Base-by-base conservation (phyloP, 2,797 vertebrate species). In the Varecia variegata region DNA sequence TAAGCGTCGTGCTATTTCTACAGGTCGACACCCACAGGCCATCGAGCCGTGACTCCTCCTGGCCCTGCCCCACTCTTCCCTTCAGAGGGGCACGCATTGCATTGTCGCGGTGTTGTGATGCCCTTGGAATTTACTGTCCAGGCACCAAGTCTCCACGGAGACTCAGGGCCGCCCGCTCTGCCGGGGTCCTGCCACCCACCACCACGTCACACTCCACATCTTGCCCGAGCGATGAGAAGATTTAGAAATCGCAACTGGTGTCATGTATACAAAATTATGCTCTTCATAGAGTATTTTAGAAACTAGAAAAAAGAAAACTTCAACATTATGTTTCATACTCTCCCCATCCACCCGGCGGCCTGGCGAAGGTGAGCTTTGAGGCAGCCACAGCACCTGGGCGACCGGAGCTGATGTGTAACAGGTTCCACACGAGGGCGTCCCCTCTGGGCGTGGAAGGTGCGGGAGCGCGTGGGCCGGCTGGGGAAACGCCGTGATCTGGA, bases 101-200 rank as follows among this genome's bases (percentile, higher is more conserved):
- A 17, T 62, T 58, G 10, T 35, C 15, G 11, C 1, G n/a, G 9
- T 12, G 4, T 56, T 1, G 0, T 9, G 71, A 21, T 40, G 30
- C 8, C 54, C 32, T 56, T 65, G 38, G 35, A 47, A 9, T 74
- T 50, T 11, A 12, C 21, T 62, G 4, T 5, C 12, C 5, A 6
- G 23, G 21, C 5, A 5, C 80, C 58, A 17, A 52, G 18, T 32
- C 50, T 47, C 65, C 38, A 0, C 3, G 1, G 7, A 45, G 77
- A 62, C 35, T 38, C 45, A 10, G 6, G 68, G 11, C 14, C 0
- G 0, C 2, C 52, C 54, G 9, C 11, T 0, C 6, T 2, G 2
- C 10, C 35, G 8, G 14, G 35, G 7, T 32, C 47, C 27, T 54
- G 10, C 2, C 2, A 4, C 20, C 32, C 4, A 3, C 27, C 43